Conservation (phyloP, 2,888 invertebrate species). For the Protophormia terraenovae region DNA sequence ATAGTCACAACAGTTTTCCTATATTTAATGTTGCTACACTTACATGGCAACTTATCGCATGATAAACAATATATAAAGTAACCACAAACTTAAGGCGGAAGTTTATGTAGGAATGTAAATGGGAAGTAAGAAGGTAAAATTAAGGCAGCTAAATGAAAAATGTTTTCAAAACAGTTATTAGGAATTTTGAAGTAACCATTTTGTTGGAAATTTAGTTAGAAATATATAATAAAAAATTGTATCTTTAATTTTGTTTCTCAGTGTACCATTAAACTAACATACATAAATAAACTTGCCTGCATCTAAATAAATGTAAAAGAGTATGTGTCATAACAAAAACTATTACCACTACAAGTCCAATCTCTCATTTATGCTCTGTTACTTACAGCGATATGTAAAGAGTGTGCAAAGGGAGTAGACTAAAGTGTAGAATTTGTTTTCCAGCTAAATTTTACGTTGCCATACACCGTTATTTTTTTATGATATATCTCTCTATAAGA, state of each 20-base stretch:
- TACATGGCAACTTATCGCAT: constrained; percentile 20
- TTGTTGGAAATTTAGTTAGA: too few relatives aligned
- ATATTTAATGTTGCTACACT: constrained; percentile 6
- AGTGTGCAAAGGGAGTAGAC: background rate
- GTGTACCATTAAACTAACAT: background rate
- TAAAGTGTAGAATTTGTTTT: background rate
- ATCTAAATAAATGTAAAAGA: background rate
- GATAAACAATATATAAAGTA: constrained; percentile 38
- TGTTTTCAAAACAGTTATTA: background rate
- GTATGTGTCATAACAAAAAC: constrained; percentile 15
- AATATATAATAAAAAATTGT: too few relatives aligned
- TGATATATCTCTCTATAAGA: too few relatives aligned
- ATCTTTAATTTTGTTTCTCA: background rate
- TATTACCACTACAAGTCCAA: constrained; percentile 20
- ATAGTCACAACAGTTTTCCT: constrained; percentile 26
- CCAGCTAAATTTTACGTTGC: constrained; percentile 2
- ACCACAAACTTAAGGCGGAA: constrained; percentile 32
- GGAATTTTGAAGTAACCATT: too few relatives aligned
- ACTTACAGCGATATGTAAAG: background rate
- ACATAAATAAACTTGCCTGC: background rate
- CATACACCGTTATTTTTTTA: background rate
- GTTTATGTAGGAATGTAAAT: constrained; percentile 11
- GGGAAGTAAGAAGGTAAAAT: too few relatives aligned
- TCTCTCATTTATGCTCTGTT: background rate
- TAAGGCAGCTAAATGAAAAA: background rate